Conservation (phyloP, 2,113 vertebrate genomes). For the Tragelaphus imberbis region DNA sequence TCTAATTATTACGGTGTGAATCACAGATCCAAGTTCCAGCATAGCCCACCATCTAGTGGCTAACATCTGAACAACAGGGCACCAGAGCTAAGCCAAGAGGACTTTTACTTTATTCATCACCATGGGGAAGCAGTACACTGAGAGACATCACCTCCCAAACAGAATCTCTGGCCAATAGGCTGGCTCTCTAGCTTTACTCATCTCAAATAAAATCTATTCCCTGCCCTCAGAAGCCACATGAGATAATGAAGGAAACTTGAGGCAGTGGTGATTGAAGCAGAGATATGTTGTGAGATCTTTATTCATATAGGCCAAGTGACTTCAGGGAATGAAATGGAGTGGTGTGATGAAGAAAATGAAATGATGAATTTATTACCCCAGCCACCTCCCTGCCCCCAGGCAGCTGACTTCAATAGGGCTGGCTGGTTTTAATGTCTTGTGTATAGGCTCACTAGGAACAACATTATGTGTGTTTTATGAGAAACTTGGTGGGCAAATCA, state of each 20-base stretch:
- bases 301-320: background rate
- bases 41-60: background rate
- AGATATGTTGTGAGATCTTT: background rate
- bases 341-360: background rate
- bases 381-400: background rate
- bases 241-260: background rate
- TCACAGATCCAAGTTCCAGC: background rate
- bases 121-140: background rate
- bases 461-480: background rate
- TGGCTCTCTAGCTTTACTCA: background rate
- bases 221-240: background rate
- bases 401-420: background rate
- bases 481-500: background rate
- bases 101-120: no score
- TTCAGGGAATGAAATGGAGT: background rate
- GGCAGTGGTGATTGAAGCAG: background rate
- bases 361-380: background rate
- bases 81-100: background rate
- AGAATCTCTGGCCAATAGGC: background rate
- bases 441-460: background rate
- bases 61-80: background rate
- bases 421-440: background rate
- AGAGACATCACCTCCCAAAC: background rate
- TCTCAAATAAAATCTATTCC: background rate
- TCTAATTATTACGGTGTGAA: background rate